These are phyloP conservation scores for Patiria miniata DNA, from an alignment of 35 echinoderm and acorn worm genomes.

Conservation along the genomic window DNA sequence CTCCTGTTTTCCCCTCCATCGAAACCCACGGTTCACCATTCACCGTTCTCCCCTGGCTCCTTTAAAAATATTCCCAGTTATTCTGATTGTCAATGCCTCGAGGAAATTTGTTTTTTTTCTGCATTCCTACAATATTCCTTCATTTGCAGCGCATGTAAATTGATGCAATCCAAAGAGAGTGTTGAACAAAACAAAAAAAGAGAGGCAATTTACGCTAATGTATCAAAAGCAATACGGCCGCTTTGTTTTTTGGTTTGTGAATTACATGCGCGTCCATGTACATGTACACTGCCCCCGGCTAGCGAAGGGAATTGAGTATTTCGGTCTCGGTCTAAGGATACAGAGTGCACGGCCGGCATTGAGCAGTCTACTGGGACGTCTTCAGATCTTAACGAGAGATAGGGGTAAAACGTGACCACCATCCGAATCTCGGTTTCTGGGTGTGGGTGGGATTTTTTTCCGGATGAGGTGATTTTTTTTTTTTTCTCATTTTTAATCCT, in stretches of 20 bases:
- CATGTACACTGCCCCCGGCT: not conserved
- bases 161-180: not conserved
- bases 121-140: not conserved
- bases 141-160: not conserved
- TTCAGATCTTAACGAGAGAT: not conserved
- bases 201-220: not conserved
- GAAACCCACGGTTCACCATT: no score
- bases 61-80: no score
- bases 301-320: not conserved
- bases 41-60: no score
- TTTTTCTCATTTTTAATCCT: no score
- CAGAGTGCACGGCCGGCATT: not conserved
- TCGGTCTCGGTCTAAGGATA: not conserved
- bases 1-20: no score
- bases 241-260: not conserved
- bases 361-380: not conserved
- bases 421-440: not conserved
- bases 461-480: no score
- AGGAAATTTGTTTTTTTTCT: no score
- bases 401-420: not conserved
- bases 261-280: constrained; percentile 14
- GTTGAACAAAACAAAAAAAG: not conserved
- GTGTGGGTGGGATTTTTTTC: no score
- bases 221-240: not conserved
- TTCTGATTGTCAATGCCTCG: no score